Conservation (phyloP, 2,797 vertebrate genomes). For the Crocodylus rhombifer region DNA sequence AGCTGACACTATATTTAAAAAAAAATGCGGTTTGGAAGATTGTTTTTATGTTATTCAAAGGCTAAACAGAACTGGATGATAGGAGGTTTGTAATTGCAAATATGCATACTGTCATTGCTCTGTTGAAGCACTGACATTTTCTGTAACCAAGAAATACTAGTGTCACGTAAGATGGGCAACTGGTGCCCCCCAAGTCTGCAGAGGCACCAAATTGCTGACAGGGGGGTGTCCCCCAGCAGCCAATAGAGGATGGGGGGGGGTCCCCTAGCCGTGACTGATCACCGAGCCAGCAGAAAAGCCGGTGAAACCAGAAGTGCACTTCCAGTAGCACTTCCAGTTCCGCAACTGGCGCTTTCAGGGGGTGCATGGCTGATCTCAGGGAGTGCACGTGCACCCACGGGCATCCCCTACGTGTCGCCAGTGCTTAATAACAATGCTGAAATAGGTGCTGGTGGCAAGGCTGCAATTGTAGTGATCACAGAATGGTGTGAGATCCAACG, state of each 20-base stretch:
- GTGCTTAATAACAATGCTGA: neutral
- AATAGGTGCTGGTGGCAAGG: neutral
- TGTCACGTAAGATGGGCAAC: too few relatives aligned
- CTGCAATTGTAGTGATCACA: neutral
- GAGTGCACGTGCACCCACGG: too few relatives aligned
- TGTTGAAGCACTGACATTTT: neutral
- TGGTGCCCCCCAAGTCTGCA: too few relatives aligned
- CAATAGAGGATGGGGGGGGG: too few relatives aligned
- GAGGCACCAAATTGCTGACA: too few relatives aligned
- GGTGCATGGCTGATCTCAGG: too few relatives aligned
- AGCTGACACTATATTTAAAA: neutral
- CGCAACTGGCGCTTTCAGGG: too few relatives aligned
- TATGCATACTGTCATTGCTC: neutral
- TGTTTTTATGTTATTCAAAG: neutral
- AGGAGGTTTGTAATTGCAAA: neutral
- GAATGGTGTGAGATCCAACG: neutral
- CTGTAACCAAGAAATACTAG: neutral
- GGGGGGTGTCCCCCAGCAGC: too few relatives aligned
- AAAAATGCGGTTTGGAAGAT: neutral
- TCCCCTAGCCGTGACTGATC: too few relatives aligned
- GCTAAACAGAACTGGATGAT: neutral
- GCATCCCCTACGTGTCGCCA: neutral
- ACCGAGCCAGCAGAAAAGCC: too few relatives aligned
- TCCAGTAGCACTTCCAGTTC: too few relatives aligned
- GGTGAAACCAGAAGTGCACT: too few relatives aligned